phyloP scores from a whole-genome alignment of 2,888 invertebrate species.

The Cyaniris semiargus region DNA sequence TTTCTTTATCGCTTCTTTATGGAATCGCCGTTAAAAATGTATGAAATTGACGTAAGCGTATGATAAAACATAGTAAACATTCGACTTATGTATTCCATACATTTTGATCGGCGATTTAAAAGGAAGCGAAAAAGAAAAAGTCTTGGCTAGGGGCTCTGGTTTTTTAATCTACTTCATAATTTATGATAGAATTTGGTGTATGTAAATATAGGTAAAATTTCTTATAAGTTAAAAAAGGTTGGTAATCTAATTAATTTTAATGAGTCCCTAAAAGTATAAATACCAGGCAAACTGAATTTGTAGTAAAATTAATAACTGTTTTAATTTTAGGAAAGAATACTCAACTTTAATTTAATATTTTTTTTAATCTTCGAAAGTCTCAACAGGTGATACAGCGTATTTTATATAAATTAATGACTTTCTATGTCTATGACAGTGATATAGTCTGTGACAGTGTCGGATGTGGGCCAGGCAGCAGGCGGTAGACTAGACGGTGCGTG shows the following conservation, averaged over 20 bases:
- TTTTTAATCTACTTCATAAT: slow-evolving; percentile 4
- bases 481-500: slow-evolving; percentile 36
- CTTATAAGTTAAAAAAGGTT: background rate
- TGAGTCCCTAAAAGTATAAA: background rate
- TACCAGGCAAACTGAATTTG: background rate
- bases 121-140: too few species aligned
- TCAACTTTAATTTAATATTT: background rate
- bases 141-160: too few species aligned
- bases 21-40: too few species aligned
- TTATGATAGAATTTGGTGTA: slow-evolving; percentile 1
- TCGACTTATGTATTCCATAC: too few species aligned
- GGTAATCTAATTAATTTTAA: background rate
- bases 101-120: too few species aligned
- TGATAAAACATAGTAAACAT: too few species aligned
- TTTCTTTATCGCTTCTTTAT: too few species aligned
- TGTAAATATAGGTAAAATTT: background rate
- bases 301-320: background rate
- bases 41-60: too few species aligned
- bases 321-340: background rate
- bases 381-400: background rate
- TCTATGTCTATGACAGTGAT: too few species aligned
- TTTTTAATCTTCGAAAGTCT: background rate
- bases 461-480: slow-evolving; percentile 7
- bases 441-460: background rate
- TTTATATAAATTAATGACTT: background rate